These are phyloP conservation scores for Ariopsis seemanni DNA, from an alignment of 2,113 vertebrate species.

Conservation along the genomic window DNA sequence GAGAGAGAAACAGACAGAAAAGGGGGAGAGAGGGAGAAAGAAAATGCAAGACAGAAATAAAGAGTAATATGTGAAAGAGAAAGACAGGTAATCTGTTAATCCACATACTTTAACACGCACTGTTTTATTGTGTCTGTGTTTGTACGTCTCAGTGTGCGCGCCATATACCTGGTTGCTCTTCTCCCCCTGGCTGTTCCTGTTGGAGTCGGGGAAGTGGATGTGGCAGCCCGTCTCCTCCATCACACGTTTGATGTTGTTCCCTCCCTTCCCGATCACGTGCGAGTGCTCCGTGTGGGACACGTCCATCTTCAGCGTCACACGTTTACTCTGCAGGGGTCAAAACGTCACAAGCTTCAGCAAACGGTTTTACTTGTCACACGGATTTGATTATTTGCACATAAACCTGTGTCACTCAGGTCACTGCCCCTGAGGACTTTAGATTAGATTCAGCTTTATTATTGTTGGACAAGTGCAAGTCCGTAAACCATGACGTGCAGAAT, in stretches of 20 bases:
- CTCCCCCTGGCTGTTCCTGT: conserved; percentile 97
- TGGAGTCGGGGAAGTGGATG: conserved; percentile 98
- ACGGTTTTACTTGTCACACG: not conserved
- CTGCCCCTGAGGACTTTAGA: too few species aligned
- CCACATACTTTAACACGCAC: not conserved
- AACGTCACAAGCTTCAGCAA: not conserved
- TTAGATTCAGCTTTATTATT: too few species aligned
- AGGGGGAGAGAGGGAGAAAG: too few species aligned
- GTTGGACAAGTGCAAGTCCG: too few species aligned
- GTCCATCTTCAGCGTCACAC: conserved; percentile 98
- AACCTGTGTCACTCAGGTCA: not conserved
- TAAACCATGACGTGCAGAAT: too few species aligned
- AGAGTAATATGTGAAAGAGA: too few species aligned
- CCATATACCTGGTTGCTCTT: conserved; percentile 94
- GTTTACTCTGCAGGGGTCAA: conserved; percentile 80
- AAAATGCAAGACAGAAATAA: not conserved
- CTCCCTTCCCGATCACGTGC: conserved; percentile 96
- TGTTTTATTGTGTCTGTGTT: not conserved
- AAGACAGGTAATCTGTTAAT: not conserved
- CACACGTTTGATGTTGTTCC: conserved; percentile 97
- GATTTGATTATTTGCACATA: not conserved
- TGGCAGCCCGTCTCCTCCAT: conserved; percentile 99
- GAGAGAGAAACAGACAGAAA: too few species aligned
- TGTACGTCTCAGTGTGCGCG: not conserved
- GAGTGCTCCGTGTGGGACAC: conserved; percentile 98